Evolutionary conservation across 2,888 invertebrate species (phyloP).

Genomic region (Rotaria macrura): DNA sequence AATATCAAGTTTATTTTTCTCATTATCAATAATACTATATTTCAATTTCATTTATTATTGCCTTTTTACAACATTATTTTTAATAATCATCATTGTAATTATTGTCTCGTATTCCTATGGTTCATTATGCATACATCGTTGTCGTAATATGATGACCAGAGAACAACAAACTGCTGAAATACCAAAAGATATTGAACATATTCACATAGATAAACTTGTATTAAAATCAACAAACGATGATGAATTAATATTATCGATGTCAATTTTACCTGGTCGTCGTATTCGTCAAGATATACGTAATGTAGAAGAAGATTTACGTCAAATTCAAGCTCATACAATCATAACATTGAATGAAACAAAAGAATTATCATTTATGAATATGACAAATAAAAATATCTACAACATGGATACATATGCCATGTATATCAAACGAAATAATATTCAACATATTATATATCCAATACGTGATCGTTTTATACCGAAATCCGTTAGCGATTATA

Average conservation of each 20-base stretch:
- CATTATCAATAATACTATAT: neutral
- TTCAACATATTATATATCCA: neutral
- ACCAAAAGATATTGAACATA: neutral
- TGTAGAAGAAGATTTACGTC: neutral
- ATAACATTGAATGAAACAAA: neutral
- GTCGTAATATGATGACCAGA: neutral
- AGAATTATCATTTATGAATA: constrained; percentile 3
- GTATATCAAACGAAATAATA: neutral
- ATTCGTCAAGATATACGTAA: neutral
- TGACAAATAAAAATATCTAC: neutral
- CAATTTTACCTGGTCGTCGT: neutral
- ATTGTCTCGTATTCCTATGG: neutral
- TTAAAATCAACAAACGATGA: neutral
- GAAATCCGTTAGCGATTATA: neutral
- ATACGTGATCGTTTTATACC: neutral
- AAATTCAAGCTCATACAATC: neutral
- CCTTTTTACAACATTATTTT: neutral
- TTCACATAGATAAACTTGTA: neutral
- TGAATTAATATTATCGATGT: neutral
- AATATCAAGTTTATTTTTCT: neutral
- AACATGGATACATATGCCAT: neutral
- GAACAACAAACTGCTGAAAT: neutral
- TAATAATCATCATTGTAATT: neutral
- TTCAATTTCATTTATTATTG: neutral
- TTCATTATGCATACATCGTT: neutral